Evolutionary conservation across 2,113 vertebrate species (phyloP), one percentile per base, ranked within the genome.

Genomic region (Tinamus guttatus): DNA sequence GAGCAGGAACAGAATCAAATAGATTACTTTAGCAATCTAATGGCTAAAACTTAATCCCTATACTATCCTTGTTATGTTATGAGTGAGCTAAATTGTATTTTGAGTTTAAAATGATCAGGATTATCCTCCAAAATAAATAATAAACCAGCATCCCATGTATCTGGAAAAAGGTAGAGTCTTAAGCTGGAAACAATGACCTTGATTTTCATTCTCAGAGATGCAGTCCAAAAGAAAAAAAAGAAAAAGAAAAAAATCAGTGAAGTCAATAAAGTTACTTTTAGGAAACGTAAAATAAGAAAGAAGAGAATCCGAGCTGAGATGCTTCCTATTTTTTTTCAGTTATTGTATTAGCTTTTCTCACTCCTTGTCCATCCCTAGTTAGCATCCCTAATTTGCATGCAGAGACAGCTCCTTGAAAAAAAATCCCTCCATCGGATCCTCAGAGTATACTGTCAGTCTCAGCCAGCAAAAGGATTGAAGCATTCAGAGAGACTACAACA

Each of bases 101-200:
- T 92, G 47, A 90, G 64, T 92, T 89, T 81, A 54, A 73, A 86
- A 13, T 28, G 32, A 86, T 84, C n/a, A 79, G 27, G 86, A 87
- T 94, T 92, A 94, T 95, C 58, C n/a, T 69, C n/a, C 52, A 75
- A 89, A 92, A 84, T 94, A 95, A 92, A 86, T 69, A 92, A 84
- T 73, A 89, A 90, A 73, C 43, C 59, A 54, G 5, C 13, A 58
- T 40, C 18, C 17, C 40, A 7, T 68, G 47, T 78, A 76, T 78
- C 27, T 13, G 13, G 51, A 15, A 83, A 86, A 89, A 88, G 28
- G 74, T 67, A 41, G 36, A 77, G 7, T 75, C 54, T 68, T 68
- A 65, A 81, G 20, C 5, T 81, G 43, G 47, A 93, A 92, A 51
- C 27, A 85, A 76, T 64, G 45, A 93, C 87, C 89, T 91, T 97